Conservation (phyloP, 2,888 invertebrate genomes). For the Autographa gamma region DNA sequence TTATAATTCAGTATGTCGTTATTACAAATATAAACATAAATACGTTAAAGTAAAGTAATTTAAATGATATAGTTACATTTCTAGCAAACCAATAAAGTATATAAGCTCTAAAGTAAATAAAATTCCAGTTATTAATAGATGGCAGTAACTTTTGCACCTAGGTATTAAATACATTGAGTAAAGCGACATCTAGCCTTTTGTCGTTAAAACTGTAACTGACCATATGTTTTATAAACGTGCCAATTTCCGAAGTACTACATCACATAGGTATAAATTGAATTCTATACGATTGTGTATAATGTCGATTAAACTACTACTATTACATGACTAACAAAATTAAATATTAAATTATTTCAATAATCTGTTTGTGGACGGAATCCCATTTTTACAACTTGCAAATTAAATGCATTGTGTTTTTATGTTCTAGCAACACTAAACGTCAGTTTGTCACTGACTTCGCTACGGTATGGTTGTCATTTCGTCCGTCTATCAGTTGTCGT, state of each 20-base stretch:
- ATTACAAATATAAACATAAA: conserved; percentile 17
- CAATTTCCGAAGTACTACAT: neutral
- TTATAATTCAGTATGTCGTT: conserved; percentile 29
- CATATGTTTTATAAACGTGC: conserved; percentile 22
- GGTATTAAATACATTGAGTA: neutral
- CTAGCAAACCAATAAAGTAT: neutral
- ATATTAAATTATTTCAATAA: neutral
- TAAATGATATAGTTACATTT: neutral
- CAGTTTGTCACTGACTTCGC: conserved; percentile 88
- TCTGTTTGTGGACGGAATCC: neutral
- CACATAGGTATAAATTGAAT: neutral
- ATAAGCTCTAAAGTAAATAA: neutral
- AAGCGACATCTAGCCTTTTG: conserved; percentile 46
- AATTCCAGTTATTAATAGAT: conserved; percentile 27
- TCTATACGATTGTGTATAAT: neutral
- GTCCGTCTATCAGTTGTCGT: conserved; percentile 82
- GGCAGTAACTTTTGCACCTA: conserved; percentile 26
- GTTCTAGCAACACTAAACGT: conserved; percentile 70
- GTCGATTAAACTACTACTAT: neutral
- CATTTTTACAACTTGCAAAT: conserved; percentile 38
- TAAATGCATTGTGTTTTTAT: conserved; percentile 16
- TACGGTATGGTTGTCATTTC: conserved; percentile 87
- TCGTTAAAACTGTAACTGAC: conserved; percentile 12
- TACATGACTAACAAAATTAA: neutral
- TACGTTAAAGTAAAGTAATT: conserved; percentile 8